Evolutionary conservation across 2,888 invertebrate genomes (phyloP), one percentile per base, ranked within the genome.

Genomic region (Synergus japonicus): DNA sequence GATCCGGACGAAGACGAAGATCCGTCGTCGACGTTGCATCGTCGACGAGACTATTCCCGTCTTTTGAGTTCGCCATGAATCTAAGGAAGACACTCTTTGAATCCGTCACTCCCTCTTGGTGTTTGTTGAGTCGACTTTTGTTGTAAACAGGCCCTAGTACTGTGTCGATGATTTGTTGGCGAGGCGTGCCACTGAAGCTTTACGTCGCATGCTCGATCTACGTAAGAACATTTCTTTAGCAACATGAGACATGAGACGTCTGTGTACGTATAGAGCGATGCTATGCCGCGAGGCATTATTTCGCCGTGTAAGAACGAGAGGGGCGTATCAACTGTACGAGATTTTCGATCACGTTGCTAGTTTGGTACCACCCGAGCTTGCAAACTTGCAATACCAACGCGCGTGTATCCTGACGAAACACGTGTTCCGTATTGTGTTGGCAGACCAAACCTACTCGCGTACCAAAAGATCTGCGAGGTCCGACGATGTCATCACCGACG

Each of bases 81-180:
- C 79, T 82, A 81, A 78, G 77, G 76, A 77, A 78, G 81, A 83
- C 80, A 80, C 54, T 49, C 41, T 76, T 77, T 78, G 66, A 63
- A 79, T 54, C 77, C 49, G 79, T 78, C 78, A 78, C 78, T 78
- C 78, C 78, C 43, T 66, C 67, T 78, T 43, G 67, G 43, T 79
- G 80, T 79, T 82, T 79, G 80, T 79, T 79, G 80, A 79, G 83
- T 81, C 78, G 78, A 77, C 77, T 78, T 73, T 77, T 76, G 65
- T 81, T 83, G 83, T 83, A 83, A 83, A 82, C 83, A 82, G 81
- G 80, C 80, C 80, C 58, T 78, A 80, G 82, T 82, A 83, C 76
- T 80, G 82, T 85, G 87, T 86, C 87, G 89, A 90, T 91, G 91
- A 91, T 91, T 91, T 91, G 90, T 90, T 88, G 89, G 86, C 86